Base-by-base conservation (phyloP, 2,888 invertebrate species). In the Metallyticus violacea region DNA sequence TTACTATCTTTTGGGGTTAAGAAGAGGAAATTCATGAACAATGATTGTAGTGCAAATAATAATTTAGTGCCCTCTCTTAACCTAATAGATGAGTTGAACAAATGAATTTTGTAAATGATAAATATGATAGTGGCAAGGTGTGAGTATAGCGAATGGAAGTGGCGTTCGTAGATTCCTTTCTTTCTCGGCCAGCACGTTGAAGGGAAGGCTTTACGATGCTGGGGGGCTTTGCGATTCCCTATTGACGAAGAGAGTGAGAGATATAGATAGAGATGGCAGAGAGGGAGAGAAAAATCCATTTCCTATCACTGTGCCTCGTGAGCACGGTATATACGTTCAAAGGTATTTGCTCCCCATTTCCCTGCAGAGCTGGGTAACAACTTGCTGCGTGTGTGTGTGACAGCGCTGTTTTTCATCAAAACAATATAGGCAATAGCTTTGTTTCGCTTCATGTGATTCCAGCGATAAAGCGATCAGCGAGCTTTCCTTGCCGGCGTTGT, bases 311-410 rank as follows among this genome's bases (percentile, higher is more conserved):
- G 85, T 87, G 80, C 40, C 22, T 62, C 40, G 40, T 62, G 40
- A 62, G 40, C 40, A 62, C 22, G 40, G 15, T 62, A 85, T 77
- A 79, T 85, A 81, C 84, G 85, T 87, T 87, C 87, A 87, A 85
- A 87, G 87, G 40, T 85, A 85, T 87, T 87, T 87, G 81, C 85
- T 81, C 87, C 81, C 80, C 85, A 87, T 87, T 87, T 85, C 81
- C 85, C 82, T 62, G 15, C 15, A 62, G 40, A 62, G 40, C 22
- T 62, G 40, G 40, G 22, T 62, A 62, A 22, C 40, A 15, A 62
- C 22, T 62, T 22, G 4, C 15, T 62, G 9, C 40, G 40, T 62
- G 40, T 62, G 40, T 62, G 22, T 62, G 40, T 62, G 40, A 62
- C 40, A 62, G 40, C 40, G 22, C 15, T 62, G 40, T 62, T 62